phyloP scores from a whole-genome alignment of 1,140 invertebrate genomes.

The Listronotus oregonensis region DNA sequence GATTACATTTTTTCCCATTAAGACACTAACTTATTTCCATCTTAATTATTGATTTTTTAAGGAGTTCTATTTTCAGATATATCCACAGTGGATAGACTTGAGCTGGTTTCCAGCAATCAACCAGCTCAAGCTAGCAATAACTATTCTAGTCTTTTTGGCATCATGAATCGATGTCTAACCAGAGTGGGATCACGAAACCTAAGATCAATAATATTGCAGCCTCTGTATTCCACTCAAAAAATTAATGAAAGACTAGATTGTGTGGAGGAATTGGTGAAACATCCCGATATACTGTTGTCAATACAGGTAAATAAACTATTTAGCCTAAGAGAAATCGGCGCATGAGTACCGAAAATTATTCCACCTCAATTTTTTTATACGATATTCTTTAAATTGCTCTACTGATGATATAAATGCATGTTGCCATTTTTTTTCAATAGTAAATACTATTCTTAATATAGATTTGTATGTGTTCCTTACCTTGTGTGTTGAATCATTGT shows the following conservation, averaged over 20 bases:
- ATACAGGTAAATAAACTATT: slow-evolving; percentile 41
- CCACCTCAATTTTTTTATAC: too few species aligned
- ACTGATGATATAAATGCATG: too few species aligned
- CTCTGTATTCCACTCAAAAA: slow-evolving; percentile 66
- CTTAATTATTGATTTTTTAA: too few species aligned
- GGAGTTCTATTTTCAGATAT: slow-evolving; percentile 63
- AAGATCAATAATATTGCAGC: slow-evolving; percentile 82
- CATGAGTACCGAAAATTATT: too few species aligned
- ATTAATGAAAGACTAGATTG: slow-evolving; percentile 74
- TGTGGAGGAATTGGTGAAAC: slow-evolving; percentile 74
- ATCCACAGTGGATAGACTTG: slow-evolving; percentile 71
- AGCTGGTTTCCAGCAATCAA: slow-evolving; percentile 68
- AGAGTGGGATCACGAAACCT: slow-evolving; percentile 75
- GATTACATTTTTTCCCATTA: too few species aligned
- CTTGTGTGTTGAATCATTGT: too few species aligned
- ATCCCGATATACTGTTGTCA: slow-evolving; percentile 63
- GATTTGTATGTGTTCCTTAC: too few species aligned
- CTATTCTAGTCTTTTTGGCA: slow-evolving; percentile 69
- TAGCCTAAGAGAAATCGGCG: too few species aligned
- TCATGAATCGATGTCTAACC: slow-evolving; percentile 81
- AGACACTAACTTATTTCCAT: too few species aligned
- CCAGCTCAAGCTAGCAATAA: slow-evolving; percentile 52
- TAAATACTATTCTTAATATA: too few species aligned
- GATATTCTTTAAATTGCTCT: too few species aligned
- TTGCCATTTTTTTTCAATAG: too few species aligned